Percentiles rank a stretch among this genome's conserved stretches.
Evolutionary conservation across 1,140 invertebrate species (phyloP).

Genomic region (Augochlora pura): DNA sequence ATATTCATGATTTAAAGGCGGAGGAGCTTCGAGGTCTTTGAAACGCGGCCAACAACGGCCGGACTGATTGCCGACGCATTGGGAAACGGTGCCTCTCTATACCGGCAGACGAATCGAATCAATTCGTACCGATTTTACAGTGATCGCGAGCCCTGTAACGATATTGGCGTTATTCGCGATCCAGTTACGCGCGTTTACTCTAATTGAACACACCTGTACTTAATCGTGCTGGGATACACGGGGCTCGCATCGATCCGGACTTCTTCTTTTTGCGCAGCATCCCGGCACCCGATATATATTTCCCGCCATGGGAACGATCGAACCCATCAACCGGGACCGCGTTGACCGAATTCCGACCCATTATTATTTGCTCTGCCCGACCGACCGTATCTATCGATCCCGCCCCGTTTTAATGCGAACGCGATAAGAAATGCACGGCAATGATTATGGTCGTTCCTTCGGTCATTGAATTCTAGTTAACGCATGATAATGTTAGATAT

Average conservation of each 20-base stretch:
- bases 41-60: background rate
- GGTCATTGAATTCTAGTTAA: too few species aligned
- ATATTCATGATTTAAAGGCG: background rate
- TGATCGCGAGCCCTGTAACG: slow-evolving; percentile 9
- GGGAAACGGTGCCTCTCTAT: background rate
- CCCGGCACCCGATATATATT: too few species aligned
- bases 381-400: too few species aligned
- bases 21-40: background rate
- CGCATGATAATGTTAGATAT: too few species aligned
- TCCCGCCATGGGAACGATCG: background rate
- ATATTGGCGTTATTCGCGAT: slow-evolving; percentile 36
- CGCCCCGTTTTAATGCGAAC: too few species aligned
- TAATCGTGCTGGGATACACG: slow-evolving; percentile 21
- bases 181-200: slow-evolving; percentile 11
- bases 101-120: background rate
- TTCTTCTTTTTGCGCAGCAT: background rate
- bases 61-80: background rate
- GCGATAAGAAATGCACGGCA: too few species aligned
- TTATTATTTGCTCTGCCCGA: too few species aligned
- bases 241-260: background rate
- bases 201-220: slow-evolving; percentile 37
- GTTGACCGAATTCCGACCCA: background rate
- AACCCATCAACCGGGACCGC: background rate
- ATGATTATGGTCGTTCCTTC: too few species aligned
- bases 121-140: slow-evolving; percentile 29